A percentile compares a stretch with the other conserved stretches of the same genome.
phyloP scores from a whole-genome alignment of 2,888 invertebrate species.

The Furcula furcula region DNA sequence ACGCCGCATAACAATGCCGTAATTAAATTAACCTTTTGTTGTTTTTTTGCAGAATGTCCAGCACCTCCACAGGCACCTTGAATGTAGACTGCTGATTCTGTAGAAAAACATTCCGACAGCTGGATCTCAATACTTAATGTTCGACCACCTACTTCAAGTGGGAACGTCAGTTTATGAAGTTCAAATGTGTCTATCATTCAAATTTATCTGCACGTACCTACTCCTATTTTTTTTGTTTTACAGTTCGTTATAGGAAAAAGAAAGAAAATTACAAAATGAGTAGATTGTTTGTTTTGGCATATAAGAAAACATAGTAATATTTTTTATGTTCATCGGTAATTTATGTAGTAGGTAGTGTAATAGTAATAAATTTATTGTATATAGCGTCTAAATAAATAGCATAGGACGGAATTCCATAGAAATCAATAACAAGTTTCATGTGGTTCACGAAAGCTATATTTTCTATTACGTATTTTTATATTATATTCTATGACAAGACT shows the following conservation, averaged over 20 bases:
- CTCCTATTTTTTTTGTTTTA: too few species aligned
- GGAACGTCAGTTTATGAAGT: too few species aligned
- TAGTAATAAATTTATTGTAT: constrained; percentile 1
- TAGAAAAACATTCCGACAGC: constrained; percentile 38
- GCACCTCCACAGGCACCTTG: constrained; percentile 58
- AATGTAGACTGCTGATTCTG: constrained; percentile 30
- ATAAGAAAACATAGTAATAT: background rate
- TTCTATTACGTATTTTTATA: too few species aligned
- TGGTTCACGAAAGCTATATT: constrained; percentile 13
- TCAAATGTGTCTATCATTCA: too few species aligned
- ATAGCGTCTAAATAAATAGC: background rate
- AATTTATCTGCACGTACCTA: too few species aligned
- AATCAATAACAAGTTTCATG: constrained; percentile 1
- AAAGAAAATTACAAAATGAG: too few species aligned
- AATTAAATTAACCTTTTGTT: constrained; percentile 25
- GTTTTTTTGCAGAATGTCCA: constrained; percentile 76
- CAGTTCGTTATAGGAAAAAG: too few species aligned
- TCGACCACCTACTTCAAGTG: too few species aligned
- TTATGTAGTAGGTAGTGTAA: background rate
- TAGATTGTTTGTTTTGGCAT: too few species aligned
- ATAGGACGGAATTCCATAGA: background rate
- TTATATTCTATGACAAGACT: constrained; percentile 65
- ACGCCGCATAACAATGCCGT: constrained; percentile 28
- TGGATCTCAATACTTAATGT: constrained; percentile 47
- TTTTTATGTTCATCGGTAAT: background rate